Conservation (phyloP, 2,888 invertebrate species). For the Eristalinus sepulchralis region DNA sequence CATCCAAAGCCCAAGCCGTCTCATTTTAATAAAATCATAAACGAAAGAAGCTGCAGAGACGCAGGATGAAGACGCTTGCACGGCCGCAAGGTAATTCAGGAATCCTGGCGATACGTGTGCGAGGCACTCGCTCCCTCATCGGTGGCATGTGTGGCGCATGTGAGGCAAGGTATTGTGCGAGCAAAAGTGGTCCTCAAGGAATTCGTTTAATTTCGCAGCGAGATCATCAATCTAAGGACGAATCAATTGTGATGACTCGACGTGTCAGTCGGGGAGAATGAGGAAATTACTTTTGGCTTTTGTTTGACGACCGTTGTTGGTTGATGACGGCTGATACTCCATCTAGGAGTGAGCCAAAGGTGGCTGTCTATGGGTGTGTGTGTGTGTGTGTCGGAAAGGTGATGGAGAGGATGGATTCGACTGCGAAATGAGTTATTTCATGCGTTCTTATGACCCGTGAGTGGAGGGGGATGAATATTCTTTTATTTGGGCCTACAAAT, state of each 20-base stretch:
- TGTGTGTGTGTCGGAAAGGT: constrained; percentile 23
- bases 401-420: background rate
- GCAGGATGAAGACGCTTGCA: constrained; percentile 32
- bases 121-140: background rate
- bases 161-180: background rate
- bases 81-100: constrained; percentile 46
- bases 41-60: constrained; percentile 24
- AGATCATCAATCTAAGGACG: constrained; percentile 59
- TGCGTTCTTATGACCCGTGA: background rate
- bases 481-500: background rate
- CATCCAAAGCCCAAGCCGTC: constrained; percentile 25
- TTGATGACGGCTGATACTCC: constrained; percentile 42
- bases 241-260: constrained; percentile 66
- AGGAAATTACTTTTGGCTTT: constrained; percentile 55
- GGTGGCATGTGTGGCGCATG: constrained; percentile 45
- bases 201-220: constrained; percentile 61
- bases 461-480: background rate
- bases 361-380: background rate
- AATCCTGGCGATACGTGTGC: background rate
- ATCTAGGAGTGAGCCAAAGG: background rate
- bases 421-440: background rate
- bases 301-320: constrained; percentile 21
- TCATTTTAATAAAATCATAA: constrained; percentile 60
- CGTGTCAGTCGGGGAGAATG: constrained; percentile 11
- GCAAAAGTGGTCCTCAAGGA: constrained; percentile 57